Base-by-base conservation (phyloP, 2,888 invertebrate species). In the Amorpha juglandis region DNA sequence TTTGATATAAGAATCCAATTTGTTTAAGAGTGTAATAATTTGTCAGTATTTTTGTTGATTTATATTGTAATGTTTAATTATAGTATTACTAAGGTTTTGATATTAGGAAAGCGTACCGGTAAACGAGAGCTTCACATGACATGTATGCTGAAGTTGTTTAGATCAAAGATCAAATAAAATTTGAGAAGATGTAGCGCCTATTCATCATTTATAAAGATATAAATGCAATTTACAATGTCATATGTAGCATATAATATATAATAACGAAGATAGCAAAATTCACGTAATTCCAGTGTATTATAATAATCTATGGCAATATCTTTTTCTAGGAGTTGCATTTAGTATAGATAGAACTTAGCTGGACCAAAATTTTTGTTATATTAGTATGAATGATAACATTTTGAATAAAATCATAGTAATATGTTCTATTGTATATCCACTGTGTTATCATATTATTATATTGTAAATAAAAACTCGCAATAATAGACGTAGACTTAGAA, bases 301-400 rank as follows among this genome's bases (percentile, higher is more conserved):
- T 77, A 87, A 79, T 79, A 75, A 73, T 80, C 79, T 76, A 86
- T 86, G 89, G 89, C 88, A 89, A 90, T 88, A 89, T 83, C 81
- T 83, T 87, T 86, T 79, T 81, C 78, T 89, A 90, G 87, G 79
- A 88, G 83, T 87, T 89, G 89, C 87, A 86, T 89, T 89, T 91
- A 90, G 89, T 85, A 86, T 38, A 19, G 58, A 80, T 92, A 92
- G 92, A 82, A 88, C 82, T 91, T 92, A 92, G 93, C 92, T 92
- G 93, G 93, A 93, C 93, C 93, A 93, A 93, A 91, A 91, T 91
- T 91, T 89, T 83, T 82, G 88, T 91, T 90, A 80, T 86, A 88
- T 87, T 88, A 79, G 86, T 87, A 86, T 82, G 80, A 80, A 87
- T 83, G 78, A 84, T 82, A 82, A 80, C 82, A 79, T 80, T 84